These are phyloP conservation scores for Rhagophthalmus giganteus DNA, from an alignment of 2,888 invertebrate species.

Conservation along the genomic window DNA sequence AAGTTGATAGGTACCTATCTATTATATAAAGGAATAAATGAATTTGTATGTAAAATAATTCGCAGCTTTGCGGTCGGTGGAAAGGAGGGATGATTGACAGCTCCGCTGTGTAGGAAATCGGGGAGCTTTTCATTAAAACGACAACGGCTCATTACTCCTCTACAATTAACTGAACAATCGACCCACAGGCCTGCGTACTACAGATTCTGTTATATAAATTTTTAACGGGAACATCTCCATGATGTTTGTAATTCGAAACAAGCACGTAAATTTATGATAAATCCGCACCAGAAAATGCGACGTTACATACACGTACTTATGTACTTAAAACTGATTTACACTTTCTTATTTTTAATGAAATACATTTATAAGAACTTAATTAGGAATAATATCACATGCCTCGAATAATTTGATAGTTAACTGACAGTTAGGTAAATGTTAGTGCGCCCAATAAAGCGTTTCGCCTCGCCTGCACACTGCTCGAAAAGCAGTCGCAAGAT, in stretches of 20 bases:
- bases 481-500: too few relatives aligned
- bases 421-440: constrained; percentile 3
- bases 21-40: constrained; percentile 21
- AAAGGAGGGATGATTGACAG: constrained; percentile 15
- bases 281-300: background rate
- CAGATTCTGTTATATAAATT: constrained; percentile 18
- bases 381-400: too few relatives aligned
- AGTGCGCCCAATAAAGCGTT: too few relatives aligned
- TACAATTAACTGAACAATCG: constrained; percentile 41
- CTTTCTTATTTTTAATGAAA: constrained; percentile 2
- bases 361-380: constrained; percentile 2
- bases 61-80: constrained; percentile 12
- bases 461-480: too few relatives aligned
- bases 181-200: constrained; percentile 20
- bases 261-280: constrained; percentile 1
- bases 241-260: constrained; percentile 12
- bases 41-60: constrained; percentile 18
- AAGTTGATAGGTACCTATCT: constrained; percentile 10
- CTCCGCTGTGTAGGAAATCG: constrained; percentile 28
- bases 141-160: constrained; percentile 41
- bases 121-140: constrained; percentile 41
- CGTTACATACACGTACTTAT: background rate
- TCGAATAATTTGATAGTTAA: constrained; percentile 15
- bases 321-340: background rate
- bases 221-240: constrained; percentile 11